These are phyloP conservation scores for Stenichneumon culpator DNA, from an alignment of 2,888 invertebrate genomes.

Conservation along the genomic window DNA sequence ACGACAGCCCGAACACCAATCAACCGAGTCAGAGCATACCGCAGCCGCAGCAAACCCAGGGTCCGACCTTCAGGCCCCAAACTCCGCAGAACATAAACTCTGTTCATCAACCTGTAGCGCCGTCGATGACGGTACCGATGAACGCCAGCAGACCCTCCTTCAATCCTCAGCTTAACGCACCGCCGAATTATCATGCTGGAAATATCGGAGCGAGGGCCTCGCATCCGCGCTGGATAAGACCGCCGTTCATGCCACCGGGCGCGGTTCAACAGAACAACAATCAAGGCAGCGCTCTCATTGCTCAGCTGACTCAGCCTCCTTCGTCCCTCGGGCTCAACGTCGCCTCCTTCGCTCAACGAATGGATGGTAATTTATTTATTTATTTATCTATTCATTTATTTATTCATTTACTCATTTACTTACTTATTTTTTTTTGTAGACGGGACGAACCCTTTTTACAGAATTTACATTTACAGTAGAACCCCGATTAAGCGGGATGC, in stretches of 20 bases:
- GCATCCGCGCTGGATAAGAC: slow-evolving; percentile 79
- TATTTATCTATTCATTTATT: slow-evolving; percentile 9
- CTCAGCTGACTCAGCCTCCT: slow-evolving; percentile 87
- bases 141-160: slow-evolving; percentile 81
- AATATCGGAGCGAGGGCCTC: slow-evolving; percentile 77
- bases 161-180: slow-evolving; percentile 84
- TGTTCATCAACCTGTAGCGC: slow-evolving; percentile 80
- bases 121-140: slow-evolving; percentile 79
- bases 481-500: no score
- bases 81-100: slow-evolving; percentile 80
- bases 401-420: neutral
- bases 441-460: no score
- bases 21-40: slow-evolving; percentile 81
- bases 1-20: slow-evolving; percentile 87
- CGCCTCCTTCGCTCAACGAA: slow-evolving; percentile 85
- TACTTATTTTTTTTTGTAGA: no score
- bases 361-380: slow-evolving; percentile 78
- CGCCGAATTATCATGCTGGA: slow-evolving; percentile 86
- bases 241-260: slow-evolving; percentile 80
- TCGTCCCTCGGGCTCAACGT: slow-evolving; percentile 85
- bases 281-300: slow-evolving; percentile 87
- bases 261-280: slow-evolving; percentile 78
- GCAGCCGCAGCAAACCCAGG: slow-evolving; percentile 82
- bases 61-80: slow-evolving; percentile 84
- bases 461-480: no score